Evolutionary conservation across 1,140 invertebrate genomes (phyloP), one percentile per base, ranked within the genome.

Genomic region (Scaptodrosophila lebanonensis): DNA sequence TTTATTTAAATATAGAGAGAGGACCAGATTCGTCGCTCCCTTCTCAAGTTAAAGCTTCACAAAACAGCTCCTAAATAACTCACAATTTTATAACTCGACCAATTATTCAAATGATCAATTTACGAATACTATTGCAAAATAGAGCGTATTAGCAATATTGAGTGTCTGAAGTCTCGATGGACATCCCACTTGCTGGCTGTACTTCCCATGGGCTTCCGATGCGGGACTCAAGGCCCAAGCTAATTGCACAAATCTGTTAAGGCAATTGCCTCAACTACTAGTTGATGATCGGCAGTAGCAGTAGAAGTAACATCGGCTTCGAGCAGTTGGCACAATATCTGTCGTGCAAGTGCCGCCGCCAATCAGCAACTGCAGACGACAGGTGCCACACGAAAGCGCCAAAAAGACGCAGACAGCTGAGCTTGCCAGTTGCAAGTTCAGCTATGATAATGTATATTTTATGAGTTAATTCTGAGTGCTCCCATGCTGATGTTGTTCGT

Each of bases 361-460:
- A 66, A 77, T 77, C 67, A 77, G 63, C 38, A 36, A 35, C 18
- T 22, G 17, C 33, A 47, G 73, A 68, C 66, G 69, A 68, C 75
- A 77, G 73, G 73, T 79, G 73, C 51, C 68, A 75, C 70, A 75
- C 64, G 70, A 75, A 68, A 72, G 70, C 73, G 61, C 75, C 75
- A 79, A 79, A 82, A 75, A 60, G 69, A n/a, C n/a, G 69, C 44
- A 75, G 69, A 61, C 75, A 56, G 47, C 38, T 36, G 25, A 25
- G 36, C 43, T 27, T 48, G 44, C 22, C 27, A 47, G 45, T 32
- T 52, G 39, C 58, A 42, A 53, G 39, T 66, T 77, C 45, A 71
- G 52, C 71, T 82, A 82, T 82, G 75, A 75, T 82, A 82, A 82
- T 82, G 70, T 82, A 82, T 82, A 82, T 82, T 82, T 82, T 82